A percentile compares a stretch with the other conserved stretches of the same genome.
These are phyloP conservation scores for Xylota sylvarum DNA, from an alignment of 2,888 invertebrate species.

Conservation along the genomic window DNA sequence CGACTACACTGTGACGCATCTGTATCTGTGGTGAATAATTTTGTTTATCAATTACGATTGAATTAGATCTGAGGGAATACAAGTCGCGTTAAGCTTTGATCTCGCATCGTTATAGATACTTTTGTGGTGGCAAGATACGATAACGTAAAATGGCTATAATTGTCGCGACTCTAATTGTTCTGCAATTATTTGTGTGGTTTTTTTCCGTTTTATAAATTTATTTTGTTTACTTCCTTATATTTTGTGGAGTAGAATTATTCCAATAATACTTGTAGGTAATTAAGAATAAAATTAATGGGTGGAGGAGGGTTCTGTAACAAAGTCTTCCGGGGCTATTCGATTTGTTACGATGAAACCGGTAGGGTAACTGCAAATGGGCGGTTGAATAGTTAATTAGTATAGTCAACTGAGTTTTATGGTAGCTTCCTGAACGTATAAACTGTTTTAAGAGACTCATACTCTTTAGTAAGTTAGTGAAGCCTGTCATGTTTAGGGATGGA, in stretches of 20 bases:
- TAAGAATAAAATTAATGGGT: conserved; percentile 4
- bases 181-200: conserved; percentile 16
- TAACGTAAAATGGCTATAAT: conserved; percentile 10
- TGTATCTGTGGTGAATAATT: conserved; percentile 41
- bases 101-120: not conserved
- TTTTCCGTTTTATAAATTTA: conserved; percentile 30
- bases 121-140: not conserved
- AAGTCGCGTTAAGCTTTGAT: conserved; percentile 36
- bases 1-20: conserved; percentile 4
- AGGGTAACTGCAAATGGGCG: no score
- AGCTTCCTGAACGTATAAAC: no score
- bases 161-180: conserved; percentile 30
- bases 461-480: no score
- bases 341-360: no score
- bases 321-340: not conserved
- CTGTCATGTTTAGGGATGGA: no score
- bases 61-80: conserved; percentile 36
- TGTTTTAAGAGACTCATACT: no score
- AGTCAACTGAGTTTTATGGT: no score
- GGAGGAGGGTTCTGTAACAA: conserved; percentile 15
- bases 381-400: no score
- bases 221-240: conserved; percentile 52
- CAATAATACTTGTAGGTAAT: not conserved
- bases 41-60: conserved; percentile 36
- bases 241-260: not conserved